A percentile compares a stretch with the other conserved stretches of the same genome.
These are phyloP conservation scores for Montipora foliosa DNA, from an alignment of 64 coral and sea anemone genomes.

Conservation along the genomic window DNA sequence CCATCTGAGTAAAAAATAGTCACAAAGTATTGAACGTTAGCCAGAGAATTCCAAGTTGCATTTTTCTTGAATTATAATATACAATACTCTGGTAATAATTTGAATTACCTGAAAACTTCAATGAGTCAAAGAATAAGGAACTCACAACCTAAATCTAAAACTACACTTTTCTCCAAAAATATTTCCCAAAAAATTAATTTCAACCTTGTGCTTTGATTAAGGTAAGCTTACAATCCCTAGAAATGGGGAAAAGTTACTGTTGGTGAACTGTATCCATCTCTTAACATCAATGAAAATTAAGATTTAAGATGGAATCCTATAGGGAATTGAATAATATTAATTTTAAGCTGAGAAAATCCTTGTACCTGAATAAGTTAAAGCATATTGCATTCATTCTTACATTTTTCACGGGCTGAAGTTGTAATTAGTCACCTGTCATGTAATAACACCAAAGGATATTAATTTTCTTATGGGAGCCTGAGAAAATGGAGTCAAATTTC, in stretches of 20 bases:
- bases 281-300: constrained; percentile 20
- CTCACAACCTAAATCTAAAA: constrained; percentile 13
- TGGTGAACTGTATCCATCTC: not conserved
- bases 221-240: constrained; percentile 11
- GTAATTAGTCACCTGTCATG: too few species aligned
- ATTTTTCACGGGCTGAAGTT: too few species aligned
- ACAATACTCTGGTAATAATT: constrained; percentile 18
- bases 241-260: constrained; percentile 1
- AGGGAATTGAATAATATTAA: constrained; percentile 19
- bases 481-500: too few species aligned
- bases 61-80: constrained; percentile 16
- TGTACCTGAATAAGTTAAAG: too few species aligned
- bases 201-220: constrained; percentile 23
- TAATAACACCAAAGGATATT: too few species aligned
- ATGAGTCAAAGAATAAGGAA: constrained; percentile 14
- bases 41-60: constrained; percentile 1
- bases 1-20: not conserved
- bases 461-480: too few species aligned
- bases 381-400: too few species aligned
- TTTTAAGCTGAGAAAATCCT: not conserved
- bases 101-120: constrained; percentile 1
- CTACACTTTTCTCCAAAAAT: constrained; percentile 21
- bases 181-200: constrained; percentile 14
- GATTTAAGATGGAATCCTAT: constrained; percentile 9
- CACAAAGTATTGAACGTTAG: constrained; percentile 1